These are phyloP conservation scores for Sebastes itinus DNA, from an alignment of 2,797 vertebrate species.

Conservation along the genomic window DNA sequence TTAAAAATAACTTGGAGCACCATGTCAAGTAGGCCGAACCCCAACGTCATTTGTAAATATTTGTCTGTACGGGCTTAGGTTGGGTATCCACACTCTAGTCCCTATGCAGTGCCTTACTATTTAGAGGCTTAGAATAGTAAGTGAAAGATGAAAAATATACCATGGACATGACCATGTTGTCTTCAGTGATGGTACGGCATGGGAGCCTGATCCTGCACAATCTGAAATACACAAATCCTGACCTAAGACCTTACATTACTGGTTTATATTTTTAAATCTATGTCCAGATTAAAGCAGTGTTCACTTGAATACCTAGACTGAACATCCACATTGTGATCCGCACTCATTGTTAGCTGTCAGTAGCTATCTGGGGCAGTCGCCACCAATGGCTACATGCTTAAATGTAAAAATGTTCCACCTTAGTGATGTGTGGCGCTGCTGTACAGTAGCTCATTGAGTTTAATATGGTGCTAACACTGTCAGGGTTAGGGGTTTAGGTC, in stretches of 20 bases:
- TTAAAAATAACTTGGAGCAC: too few relatives aligned
- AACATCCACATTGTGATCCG: constrained; percentile 14
- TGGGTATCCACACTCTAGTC: not conserved
- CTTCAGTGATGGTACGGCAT: not conserved
- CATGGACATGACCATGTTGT: too few relatives aligned
- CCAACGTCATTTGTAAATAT: too few relatives aligned
- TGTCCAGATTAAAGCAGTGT: not conserved
- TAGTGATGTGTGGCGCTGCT: constrained; percentile 32
- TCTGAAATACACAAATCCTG: not conserved
- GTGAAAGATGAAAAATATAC: not conserved
- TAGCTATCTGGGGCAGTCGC: constrained; percentile 40
- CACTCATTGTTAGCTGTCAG: constrained; percentile 25
- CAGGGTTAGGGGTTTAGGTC: constrained; percentile 26
- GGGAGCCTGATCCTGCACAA: not conserved
- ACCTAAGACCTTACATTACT: not conserved
- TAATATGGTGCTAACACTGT: constrained; percentile 39
- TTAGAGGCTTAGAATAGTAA: not conserved
- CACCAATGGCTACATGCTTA: constrained; percentile 40
- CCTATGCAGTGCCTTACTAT: not conserved
- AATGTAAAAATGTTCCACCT: constrained; percentile 56
- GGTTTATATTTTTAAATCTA: not conserved
- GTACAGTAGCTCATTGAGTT: constrained; percentile 42
- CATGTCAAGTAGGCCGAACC: too few relatives aligned
- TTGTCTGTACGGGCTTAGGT: too few relatives aligned
- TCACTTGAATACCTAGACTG: not conserved